Evolutionary conservation across 2,888 invertebrate species (phyloP), one percentile per base, ranked within the genome.

Genomic region (Melanotus villosus): DNA sequence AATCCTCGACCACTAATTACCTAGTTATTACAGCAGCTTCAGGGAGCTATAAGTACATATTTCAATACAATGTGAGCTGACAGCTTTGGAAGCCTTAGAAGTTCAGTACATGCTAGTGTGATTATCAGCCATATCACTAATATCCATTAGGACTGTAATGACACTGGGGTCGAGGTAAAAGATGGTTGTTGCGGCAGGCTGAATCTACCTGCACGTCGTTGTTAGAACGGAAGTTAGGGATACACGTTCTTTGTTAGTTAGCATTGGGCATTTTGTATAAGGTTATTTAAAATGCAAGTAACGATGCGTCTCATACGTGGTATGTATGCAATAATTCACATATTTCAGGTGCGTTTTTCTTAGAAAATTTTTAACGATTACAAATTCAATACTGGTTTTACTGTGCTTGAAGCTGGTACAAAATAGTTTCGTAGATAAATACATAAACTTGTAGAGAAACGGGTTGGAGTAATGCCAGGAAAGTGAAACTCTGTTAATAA

Each of bases 171-270:
- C 26, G 1, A 2, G 23, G 9, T 10, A 26, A 43, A 43, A 19
- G 43, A 43, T 43, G 19, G 43, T 43, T 19, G 47, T 26, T 34
- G 56, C 7, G 5, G 57, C 23, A 12, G 41, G 58, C 23, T 16
- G 14, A 18, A 12, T 47, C 30, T 59, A 59, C 59, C 59, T 59
- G 59, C 32, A 59, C 54, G 54, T 54, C 30, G n/a, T 1, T 30
- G 16, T 32, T 26, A 30, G 12, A 54, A 19, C 43, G 59, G 59
- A 59, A 59, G 59, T 59, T 32, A 12, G 30, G 34, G 45, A 18
- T 14, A 32, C 59, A 59, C 59, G 59, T 59, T 32, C 59, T 59
- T 59, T 59, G 45, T 59, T 59, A 59, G 32, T 32, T 59, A 59
- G 32, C 54, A 52, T 52, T 14, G 23, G 12, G 47, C 12, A 36